These are phyloP conservation scores for Formica selysi DNA, from an alignment of 1,140 invertebrate species.

Conservation along the genomic window DNA sequence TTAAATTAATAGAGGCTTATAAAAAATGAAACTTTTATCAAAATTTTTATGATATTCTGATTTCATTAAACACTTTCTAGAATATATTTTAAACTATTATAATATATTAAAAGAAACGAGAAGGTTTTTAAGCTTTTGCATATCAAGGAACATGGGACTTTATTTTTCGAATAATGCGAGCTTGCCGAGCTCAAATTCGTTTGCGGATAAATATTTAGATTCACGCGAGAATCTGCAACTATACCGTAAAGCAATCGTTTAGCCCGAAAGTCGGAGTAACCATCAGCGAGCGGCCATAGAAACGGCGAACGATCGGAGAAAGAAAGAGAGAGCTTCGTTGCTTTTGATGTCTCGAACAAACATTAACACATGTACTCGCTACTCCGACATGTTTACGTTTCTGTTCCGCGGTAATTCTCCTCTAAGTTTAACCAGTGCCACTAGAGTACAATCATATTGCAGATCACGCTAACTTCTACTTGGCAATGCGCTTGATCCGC, in stretches of 20 bases:
- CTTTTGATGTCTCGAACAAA: conserved; percentile 86
- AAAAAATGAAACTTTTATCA: neutral
- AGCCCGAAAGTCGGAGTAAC: conserved; percentile 52
- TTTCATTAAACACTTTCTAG: neutral
- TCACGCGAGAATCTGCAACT: conserved; percentile 70
- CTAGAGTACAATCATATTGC: conserved; percentile 71
- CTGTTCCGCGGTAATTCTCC: conserved; percentile 80
- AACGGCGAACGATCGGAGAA: conserved; percentile 62
- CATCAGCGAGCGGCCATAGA: conserved; percentile 63
- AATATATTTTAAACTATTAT: neutral
- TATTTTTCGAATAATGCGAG: conserved; percentile 45
- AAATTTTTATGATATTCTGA: neutral
- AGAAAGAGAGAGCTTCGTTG: conserved; percentile 72
- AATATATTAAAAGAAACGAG: neutral
- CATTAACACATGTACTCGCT: conserved; percentile 84
- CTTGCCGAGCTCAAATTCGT: conserved; percentile 39
- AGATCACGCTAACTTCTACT: conserved; percentile 59
- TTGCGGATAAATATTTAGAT: conserved; percentile 65
- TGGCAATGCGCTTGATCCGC: conserved; percentile 42
- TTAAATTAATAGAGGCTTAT: neutral
- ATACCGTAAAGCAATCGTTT: conserved; percentile 72
- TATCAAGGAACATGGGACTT: neutral
- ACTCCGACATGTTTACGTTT: conserved; percentile 84
- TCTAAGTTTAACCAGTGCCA: conserved; percentile 79
- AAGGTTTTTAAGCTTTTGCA: neutral